phyloP scores from a whole-genome alignment of 2,888 invertebrate genomes.

The Nomada fabriciana region DNA sequence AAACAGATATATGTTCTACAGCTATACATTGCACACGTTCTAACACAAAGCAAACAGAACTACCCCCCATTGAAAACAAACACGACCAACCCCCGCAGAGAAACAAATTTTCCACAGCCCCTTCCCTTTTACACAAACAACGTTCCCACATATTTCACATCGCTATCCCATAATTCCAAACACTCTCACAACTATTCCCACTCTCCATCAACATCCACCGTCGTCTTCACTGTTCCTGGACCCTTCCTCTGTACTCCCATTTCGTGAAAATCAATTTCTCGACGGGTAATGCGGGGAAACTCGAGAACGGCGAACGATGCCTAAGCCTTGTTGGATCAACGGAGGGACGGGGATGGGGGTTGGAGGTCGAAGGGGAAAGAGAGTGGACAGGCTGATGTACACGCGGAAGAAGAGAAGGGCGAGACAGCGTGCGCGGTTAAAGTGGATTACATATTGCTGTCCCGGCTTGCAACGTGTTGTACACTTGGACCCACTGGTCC shows the following conservation, averaged over 20 bases:
- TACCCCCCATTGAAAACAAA: no score
- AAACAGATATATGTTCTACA: no score
- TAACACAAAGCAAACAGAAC: no score
- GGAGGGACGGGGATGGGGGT: background rate
- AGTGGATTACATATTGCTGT: conserved; percentile 80
- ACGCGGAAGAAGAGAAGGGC: conserved; percentile 7
- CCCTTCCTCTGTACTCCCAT: background rate
- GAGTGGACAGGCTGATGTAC: conserved; percentile 2
- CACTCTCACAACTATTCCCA: background rate
- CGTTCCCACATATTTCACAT: background rate
- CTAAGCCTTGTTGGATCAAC: conserved; percentile 29
- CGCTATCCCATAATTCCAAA: background rate
- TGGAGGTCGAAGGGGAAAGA: conserved; percentile 5
- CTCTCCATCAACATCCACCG: conserved; percentile 3
- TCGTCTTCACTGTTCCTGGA: conserved; percentile 17
- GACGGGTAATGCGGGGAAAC: conserved; percentile 30
- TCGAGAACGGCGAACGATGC: conserved; percentile 23
- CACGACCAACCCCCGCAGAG: no score
- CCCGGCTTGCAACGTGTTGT: conserved; percentile 68
- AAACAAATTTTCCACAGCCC: no score
- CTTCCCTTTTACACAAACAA: no score
- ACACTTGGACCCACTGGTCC: conserved; percentile 70
- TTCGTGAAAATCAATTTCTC: conserved; percentile 47
- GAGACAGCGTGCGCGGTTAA: conserved; percentile 70
- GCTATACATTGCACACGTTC: no score